Percentiles rank a stretch among this genome's conserved stretches.
Evolutionary conservation across 2,888 invertebrate species (phyloP).

Genomic region (Pristionchus entomophagus): DNA sequence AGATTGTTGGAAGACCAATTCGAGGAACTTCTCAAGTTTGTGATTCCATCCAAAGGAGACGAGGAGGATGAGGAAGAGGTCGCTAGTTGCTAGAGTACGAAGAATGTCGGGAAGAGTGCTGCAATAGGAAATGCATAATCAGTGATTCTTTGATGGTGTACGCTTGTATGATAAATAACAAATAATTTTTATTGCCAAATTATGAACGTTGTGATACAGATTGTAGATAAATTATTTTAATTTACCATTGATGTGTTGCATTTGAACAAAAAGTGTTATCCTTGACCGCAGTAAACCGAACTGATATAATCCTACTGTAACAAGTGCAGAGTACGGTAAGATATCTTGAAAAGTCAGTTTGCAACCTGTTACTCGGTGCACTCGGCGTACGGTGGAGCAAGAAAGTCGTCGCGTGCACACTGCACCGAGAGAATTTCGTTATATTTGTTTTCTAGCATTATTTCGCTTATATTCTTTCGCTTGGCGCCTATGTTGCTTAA

Average conservation of each 20-base stretch:
- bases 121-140: background rate
- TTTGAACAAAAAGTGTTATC: too few species aligned
- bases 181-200: background rate
- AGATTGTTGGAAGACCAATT: constrained; percentile 62
- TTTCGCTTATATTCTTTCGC: background rate
- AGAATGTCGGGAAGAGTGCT: background rate
- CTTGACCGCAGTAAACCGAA: too few species aligned
- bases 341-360: too few species aligned
- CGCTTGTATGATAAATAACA: constrained; percentile 13
- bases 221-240: background rate
- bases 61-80: constrained; percentile 46
- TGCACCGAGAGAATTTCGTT: too few species aligned
- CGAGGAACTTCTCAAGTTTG: constrained; percentile 34
- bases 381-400: too few species aligned
- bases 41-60: background rate
- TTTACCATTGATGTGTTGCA: background rate
- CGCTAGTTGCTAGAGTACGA: background rate
- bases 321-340: too few species aligned
- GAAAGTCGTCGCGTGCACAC: too few species aligned
- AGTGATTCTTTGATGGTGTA: background rate
- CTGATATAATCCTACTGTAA: too few species aligned
- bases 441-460: background rate
- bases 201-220: background rate
- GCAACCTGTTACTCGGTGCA: too few species aligned
- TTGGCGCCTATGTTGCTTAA: background rate